Base-by-base conservation (phyloP, 2,888 invertebrate genomes). In the Ectemnius lituratus region DNA sequence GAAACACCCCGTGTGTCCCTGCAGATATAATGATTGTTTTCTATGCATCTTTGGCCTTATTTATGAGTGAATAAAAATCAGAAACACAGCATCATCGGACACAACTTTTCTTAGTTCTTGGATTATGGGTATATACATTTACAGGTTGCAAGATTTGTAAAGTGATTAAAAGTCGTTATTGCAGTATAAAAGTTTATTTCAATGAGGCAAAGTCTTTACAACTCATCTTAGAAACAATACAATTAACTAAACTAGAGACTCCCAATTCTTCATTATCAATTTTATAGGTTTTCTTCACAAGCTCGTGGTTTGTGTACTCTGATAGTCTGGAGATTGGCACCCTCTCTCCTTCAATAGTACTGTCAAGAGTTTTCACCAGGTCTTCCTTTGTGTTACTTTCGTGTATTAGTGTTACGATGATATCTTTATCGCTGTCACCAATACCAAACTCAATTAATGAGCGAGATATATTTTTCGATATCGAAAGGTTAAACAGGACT, bases 391-490 rank as follows among this genome's bases (percentile, higher is more conserved):
- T 87, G 46, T 87, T 76, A 8, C 76, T 77, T 37, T 90, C 86
- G 52, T 90, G 87, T 68, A 94, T 83, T 0, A 91, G 81, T 16
- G 90, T 91, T 20, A 93, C 88, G 45, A 94, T 77, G 62, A 93
- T 86, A 75, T 91, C 91, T 8, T 84, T 90, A 69, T 92, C 92
- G 1, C 88, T 87, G 67, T 92, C 92, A 60, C 90, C 88, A 18
- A 94, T 92, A 0, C 95, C 95, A 90, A 95, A 95, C 73, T 92
- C 94, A 63, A 88, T 91, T 62, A 96, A 91, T 75, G 95, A 94
- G 78, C 94, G 93, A 3, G 94, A 92, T 77, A 96, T 96, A 82
- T 95, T 95, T 85, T 93, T 94, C 0, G 94, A 93, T 0, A 93
- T 89, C 0, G 95, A 95, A 72, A 96, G 90, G 88, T 94, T 94